phyloP scores from a whole-genome alignment of 2,797 vertebrate genomes.

The Myiothlypis chrysogaster region DNA sequence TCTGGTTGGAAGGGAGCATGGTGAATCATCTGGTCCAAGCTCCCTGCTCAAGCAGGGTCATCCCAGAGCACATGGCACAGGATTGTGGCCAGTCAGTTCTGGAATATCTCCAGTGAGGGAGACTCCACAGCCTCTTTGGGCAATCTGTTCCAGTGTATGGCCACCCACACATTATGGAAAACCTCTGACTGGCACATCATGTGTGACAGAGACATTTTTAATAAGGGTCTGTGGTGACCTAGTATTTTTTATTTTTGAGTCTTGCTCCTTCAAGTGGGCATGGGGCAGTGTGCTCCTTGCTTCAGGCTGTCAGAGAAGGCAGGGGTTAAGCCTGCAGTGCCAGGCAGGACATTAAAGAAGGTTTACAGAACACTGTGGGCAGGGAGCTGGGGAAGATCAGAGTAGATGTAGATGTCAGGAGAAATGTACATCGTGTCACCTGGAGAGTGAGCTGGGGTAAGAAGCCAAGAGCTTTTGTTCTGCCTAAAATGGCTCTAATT shows the following conservation, averaged over 20 bases:
- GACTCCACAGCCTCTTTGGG: background rate
- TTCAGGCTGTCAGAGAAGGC: background rate
- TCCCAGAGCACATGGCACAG: background rate
- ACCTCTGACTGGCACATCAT: background rate
- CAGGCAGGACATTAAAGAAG: background rate
- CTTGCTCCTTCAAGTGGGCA: background rate
- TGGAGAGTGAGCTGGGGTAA: background rate
- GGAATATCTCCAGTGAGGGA: background rate
- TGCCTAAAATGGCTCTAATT: background rate
- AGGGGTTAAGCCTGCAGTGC: background rate
- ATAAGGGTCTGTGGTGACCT: background rate
- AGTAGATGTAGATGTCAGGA: background rate
- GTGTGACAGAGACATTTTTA: background rate
- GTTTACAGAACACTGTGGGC: fast-evolving
- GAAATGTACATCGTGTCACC: fast-evolving
- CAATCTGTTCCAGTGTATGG: background rate
- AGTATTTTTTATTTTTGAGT: background rate
- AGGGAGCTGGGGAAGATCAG: background rate
- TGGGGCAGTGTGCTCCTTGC: background rate
- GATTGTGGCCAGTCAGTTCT: background rate
- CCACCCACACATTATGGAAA: background rate
- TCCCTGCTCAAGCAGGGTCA: background rate
- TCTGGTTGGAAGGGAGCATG: background rate
- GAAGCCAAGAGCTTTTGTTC: background rate
- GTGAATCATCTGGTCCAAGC: background rate